Percentiles rank a stretch among this genome's conserved stretches.
Conservation (phyloP, 2,113 vertebrate genomes). For the Eudorcas thomsonii region DNA sequence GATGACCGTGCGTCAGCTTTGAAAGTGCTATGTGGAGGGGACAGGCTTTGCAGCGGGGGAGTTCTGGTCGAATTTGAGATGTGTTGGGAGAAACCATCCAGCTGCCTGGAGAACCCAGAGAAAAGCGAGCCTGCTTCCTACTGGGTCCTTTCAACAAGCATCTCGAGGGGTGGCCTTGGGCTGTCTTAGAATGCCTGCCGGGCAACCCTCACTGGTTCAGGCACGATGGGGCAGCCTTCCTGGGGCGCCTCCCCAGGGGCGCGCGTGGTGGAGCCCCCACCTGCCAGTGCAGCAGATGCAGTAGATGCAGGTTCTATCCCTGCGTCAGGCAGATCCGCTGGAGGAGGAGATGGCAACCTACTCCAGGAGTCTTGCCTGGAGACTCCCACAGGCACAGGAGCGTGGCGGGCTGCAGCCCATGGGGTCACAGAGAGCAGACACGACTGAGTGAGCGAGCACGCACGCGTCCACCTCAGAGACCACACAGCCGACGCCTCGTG, state of each 20-base stretch:
- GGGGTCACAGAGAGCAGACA: neutral
- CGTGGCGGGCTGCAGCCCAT: rapidly evolving
- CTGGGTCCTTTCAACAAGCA: rapidly evolving
- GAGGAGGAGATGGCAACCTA: neutral
- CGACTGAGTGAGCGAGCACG: rapidly evolving
- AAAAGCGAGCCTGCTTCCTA: neutral
- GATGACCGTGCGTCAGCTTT: neutral
- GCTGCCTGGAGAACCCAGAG: neutral
- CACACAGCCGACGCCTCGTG: too few species aligned
- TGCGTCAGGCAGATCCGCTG: neutral
- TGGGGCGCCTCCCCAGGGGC: neutral
- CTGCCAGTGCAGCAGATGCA: neutral
- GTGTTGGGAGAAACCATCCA: rapidly evolving
- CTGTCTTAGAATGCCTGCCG: rapidly evolving
- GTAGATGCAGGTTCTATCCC: rapidly evolving
- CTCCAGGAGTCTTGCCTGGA: neutral
- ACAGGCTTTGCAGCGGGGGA: too few species aligned
- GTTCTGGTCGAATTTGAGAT: neutral
- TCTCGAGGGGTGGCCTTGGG: neutral
- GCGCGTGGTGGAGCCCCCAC: neutral
- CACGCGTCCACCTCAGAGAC: neutral
- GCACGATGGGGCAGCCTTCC: neutral
- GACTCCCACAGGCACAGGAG: rapidly evolving
- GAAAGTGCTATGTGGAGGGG: neutral
- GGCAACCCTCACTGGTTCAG: neutral